Conservation (phyloP, 1,140 invertebrate species). For the Lordiphosa collinella region DNA sequence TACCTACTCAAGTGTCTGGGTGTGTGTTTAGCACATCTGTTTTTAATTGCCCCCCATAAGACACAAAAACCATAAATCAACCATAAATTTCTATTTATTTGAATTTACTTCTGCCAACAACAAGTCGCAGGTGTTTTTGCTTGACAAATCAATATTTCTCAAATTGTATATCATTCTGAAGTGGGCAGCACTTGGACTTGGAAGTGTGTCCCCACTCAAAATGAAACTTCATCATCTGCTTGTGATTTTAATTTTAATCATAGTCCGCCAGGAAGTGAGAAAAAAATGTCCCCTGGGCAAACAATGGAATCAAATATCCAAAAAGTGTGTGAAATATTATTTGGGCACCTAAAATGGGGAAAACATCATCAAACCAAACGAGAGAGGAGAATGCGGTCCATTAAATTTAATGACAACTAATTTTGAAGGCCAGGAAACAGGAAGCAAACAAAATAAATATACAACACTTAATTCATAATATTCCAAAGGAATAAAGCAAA, state of each 20-base stretch:
- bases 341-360: conserved; percentile 16
- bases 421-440: conserved; percentile 20
- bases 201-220: conserved; percentile 1
- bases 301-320: conserved; percentile 18
- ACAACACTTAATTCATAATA: conserved; percentile 47
- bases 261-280: not conserved
- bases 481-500: conserved; percentile 16
- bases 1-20: too few species aligned
- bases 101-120: not conserved
- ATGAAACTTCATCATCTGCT: conserved; percentile 25
- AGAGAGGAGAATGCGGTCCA: conserved; percentile 48
- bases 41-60: not conserved
- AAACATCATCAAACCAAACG: conserved; percentile 28
- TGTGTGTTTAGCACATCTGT: too few species aligned
- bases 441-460: conserved; percentile 13
- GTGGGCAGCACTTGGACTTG: not conserved
- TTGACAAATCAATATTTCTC: conserved; percentile 36
- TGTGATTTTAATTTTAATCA: conserved; percentile 21
- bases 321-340: conserved; percentile 45
- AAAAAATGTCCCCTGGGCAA: conserved; percentile 22
- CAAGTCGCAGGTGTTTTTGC: conserved; percentile 9
- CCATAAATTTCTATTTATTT: not conserved
- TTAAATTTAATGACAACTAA: conserved; percentile 58
- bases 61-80: too few species aligned
- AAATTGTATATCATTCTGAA: not conserved